phyloP scores from a whole-genome alignment of 2,797 vertebrate species.

The Varecia variegata region DNA sequence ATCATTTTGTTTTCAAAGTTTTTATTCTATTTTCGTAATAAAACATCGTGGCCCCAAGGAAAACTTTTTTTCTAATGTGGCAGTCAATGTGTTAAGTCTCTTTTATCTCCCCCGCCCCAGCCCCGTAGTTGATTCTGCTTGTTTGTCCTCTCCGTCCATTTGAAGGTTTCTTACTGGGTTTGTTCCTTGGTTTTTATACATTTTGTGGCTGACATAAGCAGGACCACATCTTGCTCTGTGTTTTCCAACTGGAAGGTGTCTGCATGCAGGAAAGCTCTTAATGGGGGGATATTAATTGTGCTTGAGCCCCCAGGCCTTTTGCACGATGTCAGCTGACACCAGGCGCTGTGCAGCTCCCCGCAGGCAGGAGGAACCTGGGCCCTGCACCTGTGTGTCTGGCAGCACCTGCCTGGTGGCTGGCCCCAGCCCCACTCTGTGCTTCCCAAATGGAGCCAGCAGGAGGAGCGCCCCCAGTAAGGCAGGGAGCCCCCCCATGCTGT shows the following conservation, averaged over 20 bases:
- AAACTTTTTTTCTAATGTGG: no score
- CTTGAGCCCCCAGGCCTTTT: not conserved
- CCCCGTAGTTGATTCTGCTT: no score
- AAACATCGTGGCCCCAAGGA: no score
- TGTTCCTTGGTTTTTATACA: not conserved
- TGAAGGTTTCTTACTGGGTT: not conserved
- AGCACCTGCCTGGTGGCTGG: not conserved
- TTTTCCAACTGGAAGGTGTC: not conserved
- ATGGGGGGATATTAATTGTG: not conserved
- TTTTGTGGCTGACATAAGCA: fast-evolving
- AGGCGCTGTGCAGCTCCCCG: fast-evolving
- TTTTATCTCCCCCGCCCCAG: not conserved
- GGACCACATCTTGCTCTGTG: not conserved
- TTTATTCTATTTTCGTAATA: no score
- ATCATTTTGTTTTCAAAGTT: no score
- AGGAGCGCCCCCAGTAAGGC: not conserved
- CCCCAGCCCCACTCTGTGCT: not conserved
- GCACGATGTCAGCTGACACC: not conserved
- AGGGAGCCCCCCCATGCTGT: not conserved
- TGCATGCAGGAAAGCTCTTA: not conserved
- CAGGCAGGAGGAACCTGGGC: not conserved
- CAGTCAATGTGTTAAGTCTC: no score
- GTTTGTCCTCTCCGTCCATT: not conserved
- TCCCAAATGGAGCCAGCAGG: not conserved
- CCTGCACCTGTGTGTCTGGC: not conserved